phyloP scores from a whole-genome alignment of 2,113 vertebrate species.

The Azemiops feae region DNA sequence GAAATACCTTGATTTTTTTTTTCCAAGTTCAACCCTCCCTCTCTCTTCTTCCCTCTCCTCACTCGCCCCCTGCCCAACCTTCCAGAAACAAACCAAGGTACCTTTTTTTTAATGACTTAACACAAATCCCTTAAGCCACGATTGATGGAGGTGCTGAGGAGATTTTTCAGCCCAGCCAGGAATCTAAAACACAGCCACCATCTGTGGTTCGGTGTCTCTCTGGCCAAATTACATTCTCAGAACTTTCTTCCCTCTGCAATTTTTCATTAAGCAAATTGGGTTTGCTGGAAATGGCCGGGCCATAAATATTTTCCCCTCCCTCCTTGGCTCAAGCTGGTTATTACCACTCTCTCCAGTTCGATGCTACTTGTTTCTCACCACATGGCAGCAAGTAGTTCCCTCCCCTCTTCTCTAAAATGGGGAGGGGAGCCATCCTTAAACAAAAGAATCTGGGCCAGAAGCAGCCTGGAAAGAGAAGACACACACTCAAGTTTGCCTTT shows the following conservation, averaged over 20 bases:
- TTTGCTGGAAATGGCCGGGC: constrained; percentile 41
- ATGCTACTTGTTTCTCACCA: not conserved
- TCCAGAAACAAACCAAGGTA: constrained; percentile 12
- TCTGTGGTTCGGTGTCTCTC: not conserved
- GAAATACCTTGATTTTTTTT: not conserved
- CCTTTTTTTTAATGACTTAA: constrained; percentile 31
- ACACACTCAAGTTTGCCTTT: no score
- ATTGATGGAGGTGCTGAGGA: not conserved
- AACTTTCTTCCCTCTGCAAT: rapidly evolving
- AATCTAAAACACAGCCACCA: not conserved
- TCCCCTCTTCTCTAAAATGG: not conserved
- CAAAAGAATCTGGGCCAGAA: not conserved
- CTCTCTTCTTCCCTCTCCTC: not conserved
- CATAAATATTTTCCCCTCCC: constrained; percentile 36
- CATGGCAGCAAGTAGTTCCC: not conserved
- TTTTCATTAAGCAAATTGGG: constrained; percentile 45
- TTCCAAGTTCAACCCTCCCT: not conserved
- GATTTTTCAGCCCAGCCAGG: constrained; percentile 21
- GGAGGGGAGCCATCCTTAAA: not conserved
- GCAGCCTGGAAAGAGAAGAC: not conserved
- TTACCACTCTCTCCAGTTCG: not conserved
- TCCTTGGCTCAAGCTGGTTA: rapidly evolving
- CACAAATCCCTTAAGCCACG: constrained; percentile 36
- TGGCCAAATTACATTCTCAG: constrained; percentile 37
- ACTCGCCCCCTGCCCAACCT: not conserved